A percentile compares a stretch with the other conserved stretches of the same genome.
Evolutionary conservation across 2,113 vertebrate genomes (phyloP).

Genomic region (Pelecanoides urinatrix): DNA sequence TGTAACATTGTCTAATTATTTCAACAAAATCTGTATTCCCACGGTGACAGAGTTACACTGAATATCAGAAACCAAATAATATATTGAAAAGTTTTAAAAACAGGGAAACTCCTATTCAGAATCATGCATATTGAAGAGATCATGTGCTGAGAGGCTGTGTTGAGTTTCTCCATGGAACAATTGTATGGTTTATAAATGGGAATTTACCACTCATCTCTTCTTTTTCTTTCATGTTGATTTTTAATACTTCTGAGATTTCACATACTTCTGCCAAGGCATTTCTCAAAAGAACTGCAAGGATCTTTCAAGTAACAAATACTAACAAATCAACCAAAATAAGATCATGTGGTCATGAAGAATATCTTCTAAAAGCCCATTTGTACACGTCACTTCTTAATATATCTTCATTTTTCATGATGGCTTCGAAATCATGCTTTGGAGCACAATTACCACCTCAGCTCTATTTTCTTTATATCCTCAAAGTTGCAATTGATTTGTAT

Average conservation of each 20-base stretch:
- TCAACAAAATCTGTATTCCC: not conserved
- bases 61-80: not conserved
- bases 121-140: not conserved
- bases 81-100: not conserved
- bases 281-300: not conserved
- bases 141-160: not conserved
- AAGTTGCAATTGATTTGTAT: not conserved
- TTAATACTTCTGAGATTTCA: conserved; percentile 21
- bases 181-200: not conserved
- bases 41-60: not conserved
- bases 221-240: not conserved
- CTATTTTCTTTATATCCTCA: not conserved
- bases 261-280: not conserved
- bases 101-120: not conserved
- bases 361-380: not conserved
- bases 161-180: not conserved
- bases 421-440: not conserved
- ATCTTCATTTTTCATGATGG: not conserved
- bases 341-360: not conserved
- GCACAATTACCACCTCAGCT: not conserved
- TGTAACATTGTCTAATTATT: not conserved
- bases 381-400: not conserved
- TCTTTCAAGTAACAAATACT: not conserved
- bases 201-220: not conserved
- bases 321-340: not conserved